Conservation (phyloP, 2,797 vertebrate species). For the Betta splendens region DNA sequence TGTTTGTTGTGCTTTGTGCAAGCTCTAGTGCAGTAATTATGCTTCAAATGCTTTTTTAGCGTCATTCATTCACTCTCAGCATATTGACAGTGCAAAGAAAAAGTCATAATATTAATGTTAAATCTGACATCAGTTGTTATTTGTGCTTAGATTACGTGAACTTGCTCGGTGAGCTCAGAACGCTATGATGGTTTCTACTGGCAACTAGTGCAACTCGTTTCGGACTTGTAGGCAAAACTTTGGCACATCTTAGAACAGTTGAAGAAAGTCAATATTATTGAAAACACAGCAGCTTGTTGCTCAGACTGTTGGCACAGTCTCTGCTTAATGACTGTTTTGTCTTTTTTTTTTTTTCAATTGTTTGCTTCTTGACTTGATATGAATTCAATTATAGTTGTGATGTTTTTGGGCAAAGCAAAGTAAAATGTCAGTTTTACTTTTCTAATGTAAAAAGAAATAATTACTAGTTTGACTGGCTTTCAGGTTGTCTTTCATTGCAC, state of each 20-base stretch:
- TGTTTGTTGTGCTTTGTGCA: constrained; percentile 34
- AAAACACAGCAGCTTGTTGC: constrained; percentile 14
- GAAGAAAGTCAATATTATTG: not conserved
- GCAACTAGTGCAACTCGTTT: too few species aligned
- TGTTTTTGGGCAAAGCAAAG: not conserved
- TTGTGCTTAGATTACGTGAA: too few species aligned
- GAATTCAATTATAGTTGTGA: not conserved
- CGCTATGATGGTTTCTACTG: too few species aligned
- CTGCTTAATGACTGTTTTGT: constrained; percentile 1
- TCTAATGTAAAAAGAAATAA: not conserved
- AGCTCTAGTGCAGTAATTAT: too few species aligned
- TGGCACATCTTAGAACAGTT: too few species aligned
- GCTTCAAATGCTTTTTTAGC: not conserved
- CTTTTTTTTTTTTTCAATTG: not conserved
- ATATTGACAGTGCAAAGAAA: not conserved
- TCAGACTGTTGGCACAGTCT: constrained; percentile 32
- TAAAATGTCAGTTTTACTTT: not conserved
- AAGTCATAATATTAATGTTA: not conserved
- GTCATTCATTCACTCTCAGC: constrained; percentile 1
- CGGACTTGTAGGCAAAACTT: too few species aligned
- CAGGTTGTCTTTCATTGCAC: not conserved
- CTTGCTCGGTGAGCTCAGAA: too few species aligned
- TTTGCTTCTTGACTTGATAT: not conserved
- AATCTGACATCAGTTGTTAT: too few species aligned
- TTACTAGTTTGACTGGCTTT: not conserved